A percentile compares a stretch with the other conserved stretches of the same genome.
These are phyloP conservation scores for Spinus pinus DNA, from an alignment of 2,797 vertebrate genomes.

Conservation along the genomic window DNA sequence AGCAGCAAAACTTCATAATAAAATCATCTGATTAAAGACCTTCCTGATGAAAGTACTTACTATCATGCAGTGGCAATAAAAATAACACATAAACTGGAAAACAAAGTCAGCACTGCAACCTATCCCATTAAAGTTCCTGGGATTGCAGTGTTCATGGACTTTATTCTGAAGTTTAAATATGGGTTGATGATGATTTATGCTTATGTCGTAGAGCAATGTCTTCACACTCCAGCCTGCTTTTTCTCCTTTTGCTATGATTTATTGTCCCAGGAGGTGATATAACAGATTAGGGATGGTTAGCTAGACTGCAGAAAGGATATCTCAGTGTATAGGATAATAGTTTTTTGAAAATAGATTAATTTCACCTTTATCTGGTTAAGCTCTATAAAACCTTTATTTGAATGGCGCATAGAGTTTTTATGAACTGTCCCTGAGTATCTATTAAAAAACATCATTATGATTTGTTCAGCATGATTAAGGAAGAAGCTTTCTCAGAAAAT, in stretches of 20 bases:
- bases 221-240: neutral
- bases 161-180: neutral
- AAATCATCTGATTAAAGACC: neutral
- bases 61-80: neutral
- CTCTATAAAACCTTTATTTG: constrained; percentile 13
- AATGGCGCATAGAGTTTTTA: neutral
- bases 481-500: constrained; percentile 6
- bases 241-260: neutral
- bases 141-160: neutral
- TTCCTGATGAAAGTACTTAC: neutral
- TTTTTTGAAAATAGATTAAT: constrained; percentile 15
- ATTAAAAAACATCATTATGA: constrained; percentile 11
- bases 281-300: constrained; percentile 16
- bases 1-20: neutral
- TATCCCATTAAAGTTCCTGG: neutral
- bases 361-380: constrained; percentile 34
- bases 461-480: constrained; percentile 26
- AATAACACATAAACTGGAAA: neutral
- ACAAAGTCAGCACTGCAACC: neutral
- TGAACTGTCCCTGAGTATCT: neutral
- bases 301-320: neutral
- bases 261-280: neutral
- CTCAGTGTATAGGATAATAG: neutral
- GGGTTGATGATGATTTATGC: neutral
- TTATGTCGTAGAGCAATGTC: neutral